Percentiles rank a stretch among this genome's conserved stretches.
These are phyloP conservation scores for Penaeus indicus DNA, from an alignment of 1,140 invertebrate species.

Conservation along the genomic window DNA sequence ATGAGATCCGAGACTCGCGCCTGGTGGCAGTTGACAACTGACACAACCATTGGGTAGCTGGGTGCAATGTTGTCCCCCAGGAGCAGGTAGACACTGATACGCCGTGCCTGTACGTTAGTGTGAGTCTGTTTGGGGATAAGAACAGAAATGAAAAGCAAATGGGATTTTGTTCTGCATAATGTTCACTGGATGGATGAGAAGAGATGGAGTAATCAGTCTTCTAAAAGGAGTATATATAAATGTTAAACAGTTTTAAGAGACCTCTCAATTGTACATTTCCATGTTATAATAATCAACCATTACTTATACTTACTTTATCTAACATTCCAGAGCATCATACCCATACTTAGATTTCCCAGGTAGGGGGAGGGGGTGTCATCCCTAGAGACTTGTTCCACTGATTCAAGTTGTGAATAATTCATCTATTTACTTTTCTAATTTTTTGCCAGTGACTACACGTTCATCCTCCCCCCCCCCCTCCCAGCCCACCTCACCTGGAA, in stretches of 20 bases:
- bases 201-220: too few relatives aligned
- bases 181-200: not conserved
- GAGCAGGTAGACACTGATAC: slow-evolving; percentile 83
- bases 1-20: slow-evolving; percentile 94
- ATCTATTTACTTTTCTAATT: too few relatives aligned
- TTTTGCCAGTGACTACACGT: too few relatives aligned
- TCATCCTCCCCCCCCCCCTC: too few relatives aligned
- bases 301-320: too few relatives aligned
- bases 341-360: too few relatives aligned
- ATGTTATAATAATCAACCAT: too few relatives aligned
- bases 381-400: too few relatives aligned
- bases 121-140: slow-evolving; percentile 73
- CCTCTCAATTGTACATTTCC: not conserved
- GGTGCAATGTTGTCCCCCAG: slow-evolving; percentile 75
- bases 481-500: too few relatives aligned
- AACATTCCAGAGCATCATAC: too few relatives aligned
- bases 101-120: slow-evolving; percentile 81
- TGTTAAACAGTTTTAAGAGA: not conserved
- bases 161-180: not conserved
- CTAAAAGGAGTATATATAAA: not conserved
- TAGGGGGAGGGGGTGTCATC: too few relatives aligned
- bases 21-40: slow-evolving; percentile 77
- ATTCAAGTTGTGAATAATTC: too few relatives aligned
- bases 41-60: slow-evolving; percentile 84
- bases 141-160: not conserved